A percentile compares a stretch with the other conserved stretches of the same genome.
Conservation (phyloP, 2,797 vertebrate genomes). For the Sitta carolinensis region DNA sequence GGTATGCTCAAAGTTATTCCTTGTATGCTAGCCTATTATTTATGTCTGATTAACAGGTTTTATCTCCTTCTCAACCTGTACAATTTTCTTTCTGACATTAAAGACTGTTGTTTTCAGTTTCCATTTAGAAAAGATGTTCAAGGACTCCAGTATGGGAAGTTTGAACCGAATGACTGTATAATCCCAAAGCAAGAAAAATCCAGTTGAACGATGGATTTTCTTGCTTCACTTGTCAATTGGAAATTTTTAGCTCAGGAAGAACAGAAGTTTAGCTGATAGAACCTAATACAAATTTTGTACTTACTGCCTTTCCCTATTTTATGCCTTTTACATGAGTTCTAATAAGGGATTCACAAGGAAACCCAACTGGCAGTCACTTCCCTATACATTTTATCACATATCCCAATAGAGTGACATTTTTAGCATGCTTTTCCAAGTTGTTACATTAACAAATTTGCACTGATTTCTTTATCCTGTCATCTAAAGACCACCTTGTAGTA, state of each 20-base stretch:
- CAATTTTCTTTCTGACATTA: not conserved
- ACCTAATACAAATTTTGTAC: slow-evolving; percentile 12
- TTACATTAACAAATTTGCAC: slow-evolving; percentile 85
- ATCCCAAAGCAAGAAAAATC: not conserved
- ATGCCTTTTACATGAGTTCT: slow-evolving; percentile 37
- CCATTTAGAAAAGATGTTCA: not conserved
- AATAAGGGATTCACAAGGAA: slow-evolving; percentile 47
- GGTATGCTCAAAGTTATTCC: not conserved
- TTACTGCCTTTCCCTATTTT: slow-evolving; percentile 29
- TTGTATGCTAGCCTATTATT: not conserved
- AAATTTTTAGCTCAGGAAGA: not conserved
- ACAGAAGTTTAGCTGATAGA: not conserved
- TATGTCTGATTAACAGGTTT: not conserved
- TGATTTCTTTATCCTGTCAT: slow-evolving; percentile 80
- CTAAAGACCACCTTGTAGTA: slow-evolving; percentile 81
- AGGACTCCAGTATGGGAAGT: not conserved
- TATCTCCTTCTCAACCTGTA: not conserved
- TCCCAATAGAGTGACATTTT: slow-evolving; percentile 76
- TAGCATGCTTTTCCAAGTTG: slow-evolving; percentile 81
- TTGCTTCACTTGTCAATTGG: not conserved
- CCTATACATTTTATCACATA: slow-evolving; percentile 71
- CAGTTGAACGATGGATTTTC: not conserved
- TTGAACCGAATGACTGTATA: not conserved
- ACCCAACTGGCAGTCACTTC: slow-evolving; percentile 58
- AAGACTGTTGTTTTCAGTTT: not conserved